phyloP scores from a whole-genome alignment of 1,140 invertebrate species.

The Tetramorium parvispinum region DNA sequence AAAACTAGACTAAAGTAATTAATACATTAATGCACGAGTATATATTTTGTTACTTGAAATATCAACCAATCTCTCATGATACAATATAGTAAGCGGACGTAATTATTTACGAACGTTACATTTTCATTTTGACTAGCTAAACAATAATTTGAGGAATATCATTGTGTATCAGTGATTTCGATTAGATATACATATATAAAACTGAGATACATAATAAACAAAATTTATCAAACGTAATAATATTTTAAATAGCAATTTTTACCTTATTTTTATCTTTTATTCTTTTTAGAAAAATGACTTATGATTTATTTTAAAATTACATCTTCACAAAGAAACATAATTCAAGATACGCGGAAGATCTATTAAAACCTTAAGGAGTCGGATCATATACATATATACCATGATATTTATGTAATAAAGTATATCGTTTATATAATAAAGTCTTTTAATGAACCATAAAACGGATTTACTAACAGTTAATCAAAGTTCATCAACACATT shows the following conservation, averaged over 20 bases:
- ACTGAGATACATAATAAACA: background rate
- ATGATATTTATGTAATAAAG: slow-evolving; percentile 39
- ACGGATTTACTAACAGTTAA: slow-evolving; percentile 11
- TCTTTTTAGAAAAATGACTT: background rate
- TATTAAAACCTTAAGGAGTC: slow-evolving; percentile 1
- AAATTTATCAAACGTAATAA: background rate
- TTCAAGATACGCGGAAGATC: background rate
- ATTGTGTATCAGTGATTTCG: background rate
- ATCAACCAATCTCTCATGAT: background rate
- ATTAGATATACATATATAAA: background rate
- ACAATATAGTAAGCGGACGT: background rate
- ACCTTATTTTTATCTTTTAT: background rate
- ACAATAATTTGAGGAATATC: slow-evolving; percentile 8
- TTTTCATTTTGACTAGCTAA: background rate
- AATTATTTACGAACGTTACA: slow-evolving; percentile 16
- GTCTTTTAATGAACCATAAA: slow-evolving; percentile 27
- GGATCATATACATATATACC: background rate
- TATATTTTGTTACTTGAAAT: slow-evolving; percentile 15
- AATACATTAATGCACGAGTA: slow-evolving; percentile 22
- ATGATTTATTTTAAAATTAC: background rate
- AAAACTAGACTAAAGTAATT: slow-evolving; percentile 22
- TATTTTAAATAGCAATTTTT: background rate
- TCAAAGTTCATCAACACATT: slow-evolving; percentile 29
- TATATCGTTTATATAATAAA: background rate
- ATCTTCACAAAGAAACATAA: background rate